phyloP scores from a whole-genome alignment of 1,140 invertebrate genomes.

The Ephestia elutella region DNA sequence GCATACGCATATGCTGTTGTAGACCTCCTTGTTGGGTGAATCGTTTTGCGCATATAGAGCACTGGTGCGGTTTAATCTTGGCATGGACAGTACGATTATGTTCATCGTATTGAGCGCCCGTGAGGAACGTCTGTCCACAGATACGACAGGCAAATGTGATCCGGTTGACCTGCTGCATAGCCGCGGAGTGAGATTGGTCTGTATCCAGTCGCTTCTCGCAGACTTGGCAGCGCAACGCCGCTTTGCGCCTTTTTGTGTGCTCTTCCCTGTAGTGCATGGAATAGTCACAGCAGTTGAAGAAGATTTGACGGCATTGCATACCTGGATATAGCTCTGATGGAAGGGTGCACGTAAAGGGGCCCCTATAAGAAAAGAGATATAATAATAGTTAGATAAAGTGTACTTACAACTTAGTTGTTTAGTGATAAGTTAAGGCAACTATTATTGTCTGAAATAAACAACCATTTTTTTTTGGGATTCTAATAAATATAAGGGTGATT shows the following conservation, averaged over 20 bases:
- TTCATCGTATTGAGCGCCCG: slow-evolving; percentile 54
- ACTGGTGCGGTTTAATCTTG: slow-evolving; percentile 67
- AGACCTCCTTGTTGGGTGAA: slow-evolving; percentile 68
- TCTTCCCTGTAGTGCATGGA: slow-evolving; percentile 64
- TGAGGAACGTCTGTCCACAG: slow-evolving; percentile 66
- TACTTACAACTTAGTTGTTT: neutral
- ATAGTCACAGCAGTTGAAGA: slow-evolving; percentile 69
- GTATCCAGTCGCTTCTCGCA: slow-evolving; percentile 65
- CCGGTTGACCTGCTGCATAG: slow-evolving; percentile 19
- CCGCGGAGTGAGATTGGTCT: slow-evolving; percentile 20
- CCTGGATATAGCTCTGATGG: slow-evolving; percentile 43
- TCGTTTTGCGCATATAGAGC: slow-evolving; percentile 60
- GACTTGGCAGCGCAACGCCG: slow-evolving; percentile 64
- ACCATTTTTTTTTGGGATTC: no score
- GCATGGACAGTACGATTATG: slow-evolving; percentile 73
- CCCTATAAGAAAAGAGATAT: slow-evolving; percentile 33
- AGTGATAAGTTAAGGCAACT: no score
- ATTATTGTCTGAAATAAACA: no score
- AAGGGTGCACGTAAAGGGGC: slow-evolving; percentile 63
- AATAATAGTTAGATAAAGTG: neutral
- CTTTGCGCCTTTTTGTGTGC: slow-evolving; percentile 63
- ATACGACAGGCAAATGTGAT: slow-evolving; percentile 48
- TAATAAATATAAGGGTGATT: no score
- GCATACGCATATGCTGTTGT: slow-evolving; percentile 76
- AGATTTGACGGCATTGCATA: slow-evolving; percentile 55